These are phyloP conservation scores for Toxotes lorentzi DNA, from an alignment of 2,797 vertebrate species.

Conservation along the genomic window DNA sequence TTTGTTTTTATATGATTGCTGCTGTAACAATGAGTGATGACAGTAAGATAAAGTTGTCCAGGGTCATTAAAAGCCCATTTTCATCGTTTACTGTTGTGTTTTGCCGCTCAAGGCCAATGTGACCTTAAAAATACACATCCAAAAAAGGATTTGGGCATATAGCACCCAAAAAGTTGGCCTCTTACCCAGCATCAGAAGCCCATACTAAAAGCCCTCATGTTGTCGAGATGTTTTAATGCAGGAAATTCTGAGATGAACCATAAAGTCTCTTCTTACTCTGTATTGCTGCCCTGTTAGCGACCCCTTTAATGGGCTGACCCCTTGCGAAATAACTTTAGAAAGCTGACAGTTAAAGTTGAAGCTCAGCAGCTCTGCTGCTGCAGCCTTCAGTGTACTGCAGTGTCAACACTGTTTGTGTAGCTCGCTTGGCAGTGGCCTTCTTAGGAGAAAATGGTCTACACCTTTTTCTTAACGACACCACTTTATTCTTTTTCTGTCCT, in stretches of 20 bases:
- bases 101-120: neutral
- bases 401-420: conserved; percentile 1
- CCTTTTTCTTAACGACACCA: conserved; percentile 23
- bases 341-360: conserved; percentile 30
- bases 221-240: conserved; percentile 59
- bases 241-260: conserved; percentile 28
- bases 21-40: neutral
- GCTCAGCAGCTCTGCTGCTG: neutral
- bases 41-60: neutral
- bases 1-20: conserved; percentile 3
- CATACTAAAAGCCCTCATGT: conserved; percentile 52
- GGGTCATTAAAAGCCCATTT: neutral
- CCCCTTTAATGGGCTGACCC: conserved; percentile 30
- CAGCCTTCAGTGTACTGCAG: neutral
- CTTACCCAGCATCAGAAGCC: conserved; percentile 17
- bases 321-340: conserved; percentile 38
- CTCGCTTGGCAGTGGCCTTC: neutral
- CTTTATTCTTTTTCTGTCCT: conserved; percentile 6
- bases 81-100: neutral
- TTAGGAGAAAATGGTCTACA: neutral
- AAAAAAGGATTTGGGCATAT: neutral
- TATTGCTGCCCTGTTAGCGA: conserved; percentile 17
- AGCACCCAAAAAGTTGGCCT: neutral
- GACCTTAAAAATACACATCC: neutral
- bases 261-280: conserved; percentile 14